Percentiles rank a stretch among this genome's conserved stretches.
These are phyloP conservation scores for Manis javanica DNA, from an alignment of 2,797 vertebrate genomes.

Conservation along the genomic window DNA sequence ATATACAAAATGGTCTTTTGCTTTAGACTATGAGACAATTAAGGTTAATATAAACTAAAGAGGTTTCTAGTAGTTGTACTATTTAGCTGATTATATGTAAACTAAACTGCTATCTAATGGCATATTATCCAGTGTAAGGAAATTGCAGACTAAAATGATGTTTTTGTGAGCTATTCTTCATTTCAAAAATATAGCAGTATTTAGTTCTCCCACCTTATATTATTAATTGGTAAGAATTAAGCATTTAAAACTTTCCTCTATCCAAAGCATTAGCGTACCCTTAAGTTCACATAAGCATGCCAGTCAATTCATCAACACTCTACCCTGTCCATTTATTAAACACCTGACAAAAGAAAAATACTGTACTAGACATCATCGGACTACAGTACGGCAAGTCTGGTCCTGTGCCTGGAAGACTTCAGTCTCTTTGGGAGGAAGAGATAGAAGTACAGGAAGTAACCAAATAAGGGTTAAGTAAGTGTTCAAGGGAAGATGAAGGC, in stretches of 20 bases:
- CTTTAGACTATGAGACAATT: neutral
- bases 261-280: neutral
- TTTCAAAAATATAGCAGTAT: neutral
- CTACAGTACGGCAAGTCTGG: neutral
- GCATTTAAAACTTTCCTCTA: neutral
- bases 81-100: neutral
- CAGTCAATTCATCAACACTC: neutral
- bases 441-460: neutral
- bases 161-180: neutral
- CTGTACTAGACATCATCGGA: neutral
- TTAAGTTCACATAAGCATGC: neutral
- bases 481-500: neutral
- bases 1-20: neutral
- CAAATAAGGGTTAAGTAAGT: neutral
- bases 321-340: neutral
- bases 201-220: neutral
- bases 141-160: neutral
- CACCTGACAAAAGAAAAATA: neutral
- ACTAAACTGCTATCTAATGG: neutral
- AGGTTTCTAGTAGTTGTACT: neutral
- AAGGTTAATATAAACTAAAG: neutral
- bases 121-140: neutral
- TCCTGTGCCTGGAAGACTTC: neutral
- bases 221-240: neutral
- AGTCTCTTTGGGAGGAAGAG: neutral